Conservation (phyloP, 2,888 invertebrate species). For the Hirtodrosophila duncani region DNA sequence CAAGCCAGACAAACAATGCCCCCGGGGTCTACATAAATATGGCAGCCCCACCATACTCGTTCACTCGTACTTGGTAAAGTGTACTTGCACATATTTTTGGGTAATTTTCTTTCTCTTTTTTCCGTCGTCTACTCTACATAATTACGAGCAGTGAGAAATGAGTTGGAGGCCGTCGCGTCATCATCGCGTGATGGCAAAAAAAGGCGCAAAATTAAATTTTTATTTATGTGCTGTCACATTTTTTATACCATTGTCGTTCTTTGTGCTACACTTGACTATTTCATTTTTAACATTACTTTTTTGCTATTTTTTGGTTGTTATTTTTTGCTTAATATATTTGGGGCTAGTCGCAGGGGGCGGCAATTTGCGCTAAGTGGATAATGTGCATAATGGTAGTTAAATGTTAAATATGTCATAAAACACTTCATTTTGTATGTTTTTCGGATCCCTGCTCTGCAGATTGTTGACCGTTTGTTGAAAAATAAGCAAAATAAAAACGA, state of each 20-base stretch:
- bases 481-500: constrained; percentile 35
- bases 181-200: constrained; percentile 53
- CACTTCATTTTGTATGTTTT: constrained; percentile 56
- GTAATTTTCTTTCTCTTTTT: constrained; percentile 22
- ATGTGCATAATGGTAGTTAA: constrained; percentile 71
- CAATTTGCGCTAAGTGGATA: constrained; percentile 70
- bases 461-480: constrained; percentile 21
- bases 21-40: constrained; percentile 38
- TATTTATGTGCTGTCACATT: constrained; percentile 68
- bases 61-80: not conserved
- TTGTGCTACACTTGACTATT: constrained; percentile 41
- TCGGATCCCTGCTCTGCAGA: not conserved
- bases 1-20: constrained; percentile 47
- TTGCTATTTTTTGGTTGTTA: constrained; percentile 1
- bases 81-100: constrained; percentile 22
- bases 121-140: constrained; percentile 49
- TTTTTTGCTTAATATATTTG: constrained; percentile 55
- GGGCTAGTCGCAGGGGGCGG: constrained; percentile 62
- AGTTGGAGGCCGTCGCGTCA: constrained; percentile 53
- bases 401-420: constrained; percentile 68
- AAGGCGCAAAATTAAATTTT: constrained; percentile 62
- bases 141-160: constrained; percentile 39
- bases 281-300: constrained; percentile 18
- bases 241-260: constrained; percentile 39
- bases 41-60: too few species aligned